Evolutionary conservation across 2,797 vertebrate species (phyloP).

Genomic region (Myripristis murdjan): DNA sequence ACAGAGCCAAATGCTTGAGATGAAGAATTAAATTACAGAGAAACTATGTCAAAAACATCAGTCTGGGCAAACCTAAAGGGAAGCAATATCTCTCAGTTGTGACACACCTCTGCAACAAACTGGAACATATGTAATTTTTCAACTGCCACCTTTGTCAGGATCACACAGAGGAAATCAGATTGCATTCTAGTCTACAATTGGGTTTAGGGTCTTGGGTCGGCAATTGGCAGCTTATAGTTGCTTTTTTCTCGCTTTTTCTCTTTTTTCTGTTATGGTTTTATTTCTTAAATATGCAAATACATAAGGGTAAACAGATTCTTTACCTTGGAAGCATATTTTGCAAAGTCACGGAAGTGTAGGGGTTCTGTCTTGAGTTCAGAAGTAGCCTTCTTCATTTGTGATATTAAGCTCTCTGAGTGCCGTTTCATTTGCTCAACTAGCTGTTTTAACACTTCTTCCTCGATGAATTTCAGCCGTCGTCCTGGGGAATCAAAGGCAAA

Average conservation of each 20-base stretch:
- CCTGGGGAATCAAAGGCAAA: constrained; percentile 67
- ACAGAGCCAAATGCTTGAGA: constrained; percentile 17
- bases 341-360: constrained; percentile 74
- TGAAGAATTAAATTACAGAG: constrained; percentile 51
- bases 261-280: background rate
- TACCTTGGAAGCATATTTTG: constrained; percentile 85
- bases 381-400: constrained; percentile 75
- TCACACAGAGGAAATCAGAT: background rate
- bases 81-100: too few relatives aligned
- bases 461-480: constrained; percentile 73
- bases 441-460: constrained; percentile 74
- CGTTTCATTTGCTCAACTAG: constrained; percentile 76
- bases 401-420: constrained; percentile 73
- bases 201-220: too few relatives aligned
- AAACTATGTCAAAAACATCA: constrained; percentile 18
- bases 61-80: constrained; percentile 9
- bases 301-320: background rate
- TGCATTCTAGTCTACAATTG: too few relatives aligned
- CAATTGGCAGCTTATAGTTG: too few relatives aligned
- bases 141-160: constrained; percentile 5
- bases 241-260: too few relatives aligned
- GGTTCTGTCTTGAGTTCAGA: constrained; percentile 75
- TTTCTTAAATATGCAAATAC: background rate
- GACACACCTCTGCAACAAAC: too few relatives aligned
- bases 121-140: constrained; percentile 5